phyloP scores from a whole-genome alignment of 1,140 invertebrate species.

The Trachelipus rathkii region DNA sequence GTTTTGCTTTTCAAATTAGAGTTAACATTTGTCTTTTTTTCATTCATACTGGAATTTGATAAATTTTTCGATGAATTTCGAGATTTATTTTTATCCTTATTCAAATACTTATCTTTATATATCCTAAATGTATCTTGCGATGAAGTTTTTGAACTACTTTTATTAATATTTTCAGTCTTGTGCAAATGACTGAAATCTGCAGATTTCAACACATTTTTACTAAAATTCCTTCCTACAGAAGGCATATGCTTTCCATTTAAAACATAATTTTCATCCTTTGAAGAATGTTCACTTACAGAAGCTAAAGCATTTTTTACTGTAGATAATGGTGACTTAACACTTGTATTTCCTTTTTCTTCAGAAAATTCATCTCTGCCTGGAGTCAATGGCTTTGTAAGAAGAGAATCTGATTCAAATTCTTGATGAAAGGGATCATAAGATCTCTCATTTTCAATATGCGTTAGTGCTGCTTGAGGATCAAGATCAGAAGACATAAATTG shows the following conservation, averaged over 20 bases:
- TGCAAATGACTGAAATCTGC: no score
- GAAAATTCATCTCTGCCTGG: not conserved
- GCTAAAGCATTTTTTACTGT: no score
- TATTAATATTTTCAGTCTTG: no score
- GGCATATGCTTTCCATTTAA: no score
- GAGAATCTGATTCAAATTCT: not conserved
- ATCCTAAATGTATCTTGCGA: not conserved
- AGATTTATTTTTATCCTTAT: not conserved
- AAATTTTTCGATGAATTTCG: not conserved
- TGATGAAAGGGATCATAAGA: not conserved
- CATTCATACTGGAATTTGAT: no score
- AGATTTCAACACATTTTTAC: no score
- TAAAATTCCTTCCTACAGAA: no score
- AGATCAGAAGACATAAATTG: not conserved
- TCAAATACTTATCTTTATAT: not conserved
- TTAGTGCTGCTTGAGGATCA: not conserved
- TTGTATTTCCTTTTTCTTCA: not conserved
- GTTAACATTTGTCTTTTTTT: no score
- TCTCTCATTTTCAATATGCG: not conserved
- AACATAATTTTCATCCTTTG: no score
- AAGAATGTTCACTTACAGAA: no score
- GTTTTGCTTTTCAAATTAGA: no score
- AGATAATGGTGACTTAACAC: no score
- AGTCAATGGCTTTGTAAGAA: not conserved
- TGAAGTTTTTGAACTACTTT: not conserved